Percentiles rank a stretch among this genome's conserved stretches.
These are phyloP conservation scores for Loripinus fragilis DNA, from an alignment of 2,888 invertebrate species.

Conservation along the genomic window DNA sequence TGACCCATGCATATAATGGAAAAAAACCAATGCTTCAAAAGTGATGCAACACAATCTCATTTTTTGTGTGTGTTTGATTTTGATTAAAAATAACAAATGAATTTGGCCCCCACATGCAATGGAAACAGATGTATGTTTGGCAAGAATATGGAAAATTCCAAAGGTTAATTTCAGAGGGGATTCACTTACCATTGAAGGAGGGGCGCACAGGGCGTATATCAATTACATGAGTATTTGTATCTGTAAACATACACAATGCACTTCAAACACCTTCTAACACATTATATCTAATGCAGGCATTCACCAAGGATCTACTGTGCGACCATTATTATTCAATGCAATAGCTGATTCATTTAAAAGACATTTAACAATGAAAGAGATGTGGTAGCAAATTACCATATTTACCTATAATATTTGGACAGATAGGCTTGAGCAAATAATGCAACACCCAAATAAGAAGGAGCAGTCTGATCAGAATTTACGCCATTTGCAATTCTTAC, in stretches of 20 bases:
- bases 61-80: too few relatives aligned
- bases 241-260: constrained; percentile 17
- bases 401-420: too few relatives aligned
- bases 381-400: too few relatives aligned
- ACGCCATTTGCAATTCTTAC: too few relatives aligned
- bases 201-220: not conserved
- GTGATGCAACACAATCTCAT: too few relatives aligned
- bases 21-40: too few relatives aligned
- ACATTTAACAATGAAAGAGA: too few relatives aligned
- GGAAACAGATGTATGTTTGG: constrained; percentile 5
- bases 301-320: constrained; percentile 8
- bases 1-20: too few relatives aligned
- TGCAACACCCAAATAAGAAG: too few relatives aligned
- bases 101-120: constrained; percentile 14
- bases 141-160: constrained; percentile 19
- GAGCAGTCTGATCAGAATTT: too few relatives aligned
- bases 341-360: too few relatives aligned
- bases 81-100: not conserved
- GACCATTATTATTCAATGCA: not conserved
- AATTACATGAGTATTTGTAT: not conserved
- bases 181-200: constrained; percentile 38
- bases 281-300: constrained; percentile 15
- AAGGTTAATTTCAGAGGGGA: not conserved
- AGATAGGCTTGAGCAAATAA: too few relatives aligned
- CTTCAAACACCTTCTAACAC: not conserved